A percentile compares a stretch with the other conserved stretches of the same genome.
These are phyloP conservation scores for Lithophane leautieri DNA, from an alignment of 2,888 invertebrate genomes.

Conservation along the genomic window DNA sequence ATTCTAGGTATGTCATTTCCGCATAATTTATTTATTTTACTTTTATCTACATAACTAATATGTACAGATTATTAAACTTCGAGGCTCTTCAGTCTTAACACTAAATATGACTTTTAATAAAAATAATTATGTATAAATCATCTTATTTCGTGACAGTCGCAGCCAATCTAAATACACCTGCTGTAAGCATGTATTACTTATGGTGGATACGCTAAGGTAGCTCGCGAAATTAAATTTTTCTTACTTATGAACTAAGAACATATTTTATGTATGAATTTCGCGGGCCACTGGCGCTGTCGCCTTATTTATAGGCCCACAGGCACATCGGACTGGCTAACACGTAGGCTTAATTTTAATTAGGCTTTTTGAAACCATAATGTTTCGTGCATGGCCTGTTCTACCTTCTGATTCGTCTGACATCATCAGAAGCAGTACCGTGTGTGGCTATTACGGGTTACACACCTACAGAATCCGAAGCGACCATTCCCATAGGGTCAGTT, in stretches of 20 bases:
- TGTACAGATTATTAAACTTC: conserved; percentile 39
- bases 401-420: no score
- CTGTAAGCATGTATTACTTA: background rate
- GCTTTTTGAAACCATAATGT: background rate
- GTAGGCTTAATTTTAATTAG: background rate
- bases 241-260: no score
- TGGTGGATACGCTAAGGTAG: no score
- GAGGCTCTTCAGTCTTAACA: conserved; percentile 23
- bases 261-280: no score
- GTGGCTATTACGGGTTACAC: no score
- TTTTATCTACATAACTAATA: conserved; percentile 23
- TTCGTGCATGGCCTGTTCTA: no score
- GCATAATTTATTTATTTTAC: conserved; percentile 38
- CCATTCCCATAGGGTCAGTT: background rate
- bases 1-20: background rate
- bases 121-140: background rate
- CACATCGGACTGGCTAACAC: background rate
- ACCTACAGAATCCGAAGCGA: background rate
- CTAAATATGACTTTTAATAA: conserved; percentile 2
- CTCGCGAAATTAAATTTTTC: no score
- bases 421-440: no score
- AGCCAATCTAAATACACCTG: background rate
- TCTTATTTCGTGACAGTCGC: background rate
- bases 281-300: no score
- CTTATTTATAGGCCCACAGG: background rate